These are phyloP conservation scores for Nyleta sp. DNA, from an alignment of 2,888 invertebrate genomes.

Conservation along the genomic window DNA sequence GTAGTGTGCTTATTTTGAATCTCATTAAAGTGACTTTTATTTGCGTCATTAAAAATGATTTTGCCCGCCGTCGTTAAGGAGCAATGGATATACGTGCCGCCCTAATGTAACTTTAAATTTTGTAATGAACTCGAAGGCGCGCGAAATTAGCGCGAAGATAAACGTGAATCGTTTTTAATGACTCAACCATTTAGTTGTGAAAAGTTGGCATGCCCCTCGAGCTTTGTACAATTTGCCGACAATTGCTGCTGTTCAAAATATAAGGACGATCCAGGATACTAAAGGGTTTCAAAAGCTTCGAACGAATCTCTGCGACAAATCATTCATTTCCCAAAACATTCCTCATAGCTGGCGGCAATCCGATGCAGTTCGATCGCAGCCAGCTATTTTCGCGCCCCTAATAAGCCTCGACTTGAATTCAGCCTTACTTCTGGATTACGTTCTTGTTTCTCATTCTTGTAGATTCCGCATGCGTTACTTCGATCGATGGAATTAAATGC, in stretches of 20 bases:
- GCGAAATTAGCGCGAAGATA: constrained; percentile 23
- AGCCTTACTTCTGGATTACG: constrained; percentile 69
- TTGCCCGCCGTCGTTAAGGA: neutral
- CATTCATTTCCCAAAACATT: too few species aligned
- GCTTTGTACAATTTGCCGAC: constrained; percentile 66
- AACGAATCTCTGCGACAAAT: too few species aligned
- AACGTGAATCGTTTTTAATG: constrained; percentile 53
- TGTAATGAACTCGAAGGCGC: constrained; percentile 3
- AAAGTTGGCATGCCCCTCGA: constrained; percentile 63
- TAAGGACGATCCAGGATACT: constrained; percentile 60
- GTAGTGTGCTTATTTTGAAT: constrained; percentile 64
- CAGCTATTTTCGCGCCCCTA: constrained; percentile 25
- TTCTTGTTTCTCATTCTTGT: constrained; percentile 80
- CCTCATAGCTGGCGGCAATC: too few species aligned
- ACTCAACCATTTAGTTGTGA: constrained; percentile 39
- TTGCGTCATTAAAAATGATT: constrained; percentile 57
- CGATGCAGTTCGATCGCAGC: too few species aligned
- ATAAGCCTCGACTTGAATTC: constrained; percentile 31
- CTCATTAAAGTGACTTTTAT: constrained; percentile 41
- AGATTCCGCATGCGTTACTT: constrained; percentile 83
- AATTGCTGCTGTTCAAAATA: constrained; percentile 46
- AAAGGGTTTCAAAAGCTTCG: constrained; percentile 39
- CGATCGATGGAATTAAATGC: constrained; percentile 81
- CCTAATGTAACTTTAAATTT: constrained; percentile 14
- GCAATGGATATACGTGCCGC: neutral